Evolutionary conservation across 2,888 invertebrate species (phyloP).

Genomic region (Leptinotarsa rubiginosa): DNA sequence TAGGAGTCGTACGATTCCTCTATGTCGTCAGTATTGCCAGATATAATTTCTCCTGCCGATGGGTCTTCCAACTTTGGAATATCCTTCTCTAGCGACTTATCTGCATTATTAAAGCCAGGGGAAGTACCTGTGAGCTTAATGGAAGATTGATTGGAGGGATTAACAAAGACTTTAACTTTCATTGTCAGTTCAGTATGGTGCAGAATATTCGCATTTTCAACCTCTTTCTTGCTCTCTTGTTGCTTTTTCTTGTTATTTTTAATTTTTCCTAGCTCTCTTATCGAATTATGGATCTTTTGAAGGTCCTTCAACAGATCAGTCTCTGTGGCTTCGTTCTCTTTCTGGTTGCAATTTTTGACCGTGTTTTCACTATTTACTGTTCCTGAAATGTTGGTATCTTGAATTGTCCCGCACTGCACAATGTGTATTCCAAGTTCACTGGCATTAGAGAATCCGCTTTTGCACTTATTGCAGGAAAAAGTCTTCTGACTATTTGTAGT

Average conservation of each 20-base stretch:
- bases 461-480: not conserved
- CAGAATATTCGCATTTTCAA: not conserved
- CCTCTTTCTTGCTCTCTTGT: not conserved
- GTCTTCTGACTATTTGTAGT: not conserved
- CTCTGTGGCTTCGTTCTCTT: not conserved
- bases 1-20: not conserved
- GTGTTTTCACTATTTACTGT: not conserved
- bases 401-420: not conserved
- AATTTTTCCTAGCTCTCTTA: not conserved
- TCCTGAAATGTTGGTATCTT: not conserved
- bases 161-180: not conserved
- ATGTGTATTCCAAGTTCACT: not conserved
- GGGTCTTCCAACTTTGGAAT: not conserved
- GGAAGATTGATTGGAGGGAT: not conserved
- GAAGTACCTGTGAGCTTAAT: not conserved
- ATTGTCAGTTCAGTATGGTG: slow-evolving; percentile 12
- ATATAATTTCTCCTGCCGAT: not conserved
- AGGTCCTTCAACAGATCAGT: not conserved
- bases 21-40: not conserved
- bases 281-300: not conserved
- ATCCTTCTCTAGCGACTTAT: not conserved
- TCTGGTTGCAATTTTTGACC: not conserved
- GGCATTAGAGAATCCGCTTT: not conserved
- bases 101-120: not conserved
- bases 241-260: slow-evolving; percentile 4